Base-by-base conservation (phyloP, 2,888 invertebrate genomes). In the Ariolimax columbianus region DNA sequence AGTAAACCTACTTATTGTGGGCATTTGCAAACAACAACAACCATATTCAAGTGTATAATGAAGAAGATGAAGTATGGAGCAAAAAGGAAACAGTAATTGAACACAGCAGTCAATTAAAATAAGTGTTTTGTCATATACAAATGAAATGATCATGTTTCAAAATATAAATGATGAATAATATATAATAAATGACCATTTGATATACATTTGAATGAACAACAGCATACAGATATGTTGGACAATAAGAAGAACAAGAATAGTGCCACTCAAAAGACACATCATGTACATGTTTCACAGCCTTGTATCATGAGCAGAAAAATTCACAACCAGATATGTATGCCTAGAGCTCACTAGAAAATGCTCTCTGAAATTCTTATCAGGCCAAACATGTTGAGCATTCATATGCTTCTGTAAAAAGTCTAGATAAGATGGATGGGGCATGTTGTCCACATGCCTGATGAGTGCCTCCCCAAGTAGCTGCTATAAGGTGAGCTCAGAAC, bases 321-420 rank as follows among this genome's bases (percentile, higher is more conserved):
- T 72, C 40, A 72, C 38, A 72, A 72, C 72, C 40, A 72, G 40
- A 72, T 40, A 26, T 38, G 6, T 72, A 23, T 72, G 72, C 7
- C n/a, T 38, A n/a, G 72, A 72, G 72, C 72, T 72, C 72, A 38
- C 0, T 38, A 40, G 26, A 72, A 72, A 72, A 23, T 40, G 38
- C 9, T 55, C n/a, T n/a, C n/a, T n/a, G n/a, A n/a, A n/a, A n/a
- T n/a, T n/a, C n/a, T n/a, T n/a, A n/a, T n/a, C n/a, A n/a, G n/a
- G n/a, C n/a, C n/a, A n/a, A n/a, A n/a, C n/a, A n/a, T n/a, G n/a
- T n/a, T n/a, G n/a, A n/a, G n/a, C n/a, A n/a, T n/a, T n/a, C n/a
- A n/a, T n/a, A n/a, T n/a, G n/a, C n/a, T n/a, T n/a, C n/a, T n/a
- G n/a, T n/a, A n/a, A n/a, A n/a, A n/a, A n/a, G n/a, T n/a, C n/a